Conservation (phyloP, 2,113 vertebrate genomes). For the Limanda limanda region DNA sequence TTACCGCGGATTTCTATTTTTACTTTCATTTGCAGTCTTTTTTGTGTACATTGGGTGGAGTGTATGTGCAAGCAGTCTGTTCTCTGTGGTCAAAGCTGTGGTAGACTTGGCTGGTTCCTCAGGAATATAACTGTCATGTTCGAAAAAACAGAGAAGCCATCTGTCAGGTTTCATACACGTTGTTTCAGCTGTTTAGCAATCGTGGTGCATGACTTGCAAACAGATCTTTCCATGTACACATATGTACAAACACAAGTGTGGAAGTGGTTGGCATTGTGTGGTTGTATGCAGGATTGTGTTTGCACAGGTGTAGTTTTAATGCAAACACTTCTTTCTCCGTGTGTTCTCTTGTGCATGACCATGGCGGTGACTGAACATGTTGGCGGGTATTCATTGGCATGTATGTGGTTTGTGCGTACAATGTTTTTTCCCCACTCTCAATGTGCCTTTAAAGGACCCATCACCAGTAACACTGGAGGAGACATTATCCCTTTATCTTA, state of each 20-base stretch:
- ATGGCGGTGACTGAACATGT: neutral
- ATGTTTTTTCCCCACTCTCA: neutral
- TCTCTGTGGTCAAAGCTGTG: conserved; percentile 16
- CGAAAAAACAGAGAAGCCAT: neutral
- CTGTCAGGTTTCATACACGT: neutral
- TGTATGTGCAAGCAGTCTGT: neutral
- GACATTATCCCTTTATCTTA: neutral
- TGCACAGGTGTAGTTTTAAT: neutral
- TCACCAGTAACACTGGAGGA: neutral
- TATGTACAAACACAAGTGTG: conserved; percentile 12
- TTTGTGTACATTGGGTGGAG: neutral
- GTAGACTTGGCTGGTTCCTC: conserved; percentile 20
- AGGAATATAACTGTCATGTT: conserved; percentile 18
- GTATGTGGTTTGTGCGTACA: neutral
- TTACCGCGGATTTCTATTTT: neutral
- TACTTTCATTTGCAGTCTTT: no score
- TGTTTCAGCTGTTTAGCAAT: conserved; percentile 35
- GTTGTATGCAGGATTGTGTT: conserved; percentile 6
- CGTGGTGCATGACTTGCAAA: conserved; percentile 20
- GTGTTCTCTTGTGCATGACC: conserved; percentile 7
- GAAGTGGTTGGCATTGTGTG: conserved; percentile 6
- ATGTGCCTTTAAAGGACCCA: conserved; percentile 10
- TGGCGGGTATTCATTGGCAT: neutral
- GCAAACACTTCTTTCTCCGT: neutral
- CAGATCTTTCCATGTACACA: conserved; percentile 19